Conservation (phyloP, 2,888 invertebrate genomes). For the Philereme vetulata region DNA sequence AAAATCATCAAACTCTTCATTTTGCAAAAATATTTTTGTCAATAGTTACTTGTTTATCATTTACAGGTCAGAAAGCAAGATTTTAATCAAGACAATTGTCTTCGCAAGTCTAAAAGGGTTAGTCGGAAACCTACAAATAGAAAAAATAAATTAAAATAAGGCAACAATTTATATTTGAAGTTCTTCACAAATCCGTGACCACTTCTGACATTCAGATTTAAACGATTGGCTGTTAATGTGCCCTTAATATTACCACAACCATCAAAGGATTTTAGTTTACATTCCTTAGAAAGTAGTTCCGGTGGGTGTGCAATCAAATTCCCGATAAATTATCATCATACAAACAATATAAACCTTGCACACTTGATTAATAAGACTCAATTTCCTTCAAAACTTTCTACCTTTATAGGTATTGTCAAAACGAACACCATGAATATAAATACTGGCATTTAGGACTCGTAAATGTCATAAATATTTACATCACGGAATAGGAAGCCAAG, state of each 20-base stretch:
- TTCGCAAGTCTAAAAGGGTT: no score
- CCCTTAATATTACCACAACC: constrained; percentile 28
- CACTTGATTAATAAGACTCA: constrained; percentile 20
- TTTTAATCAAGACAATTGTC: no score
- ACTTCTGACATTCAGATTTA: constrained; percentile 22
- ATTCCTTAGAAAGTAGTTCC: constrained; percentile 47
- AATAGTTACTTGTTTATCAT: no score
- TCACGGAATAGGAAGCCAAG: constrained; percentile 54
- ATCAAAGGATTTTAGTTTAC: constrained; percentile 45
- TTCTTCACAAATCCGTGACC: constrained; percentile 7
- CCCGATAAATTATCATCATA: constrained; percentile 3
- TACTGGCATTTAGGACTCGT: constrained; percentile 58
- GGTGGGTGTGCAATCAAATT: constrained; percentile 32
- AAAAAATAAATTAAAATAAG: no score
- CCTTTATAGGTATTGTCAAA: constrained; percentile 34
- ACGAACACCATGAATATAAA: constrained; percentile 45
- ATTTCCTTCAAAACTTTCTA: constrained; percentile 21
- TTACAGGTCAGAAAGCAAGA: no score
- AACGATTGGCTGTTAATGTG: constrained; percentile 37
- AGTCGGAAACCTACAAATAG: no score
- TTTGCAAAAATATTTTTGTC: no score
- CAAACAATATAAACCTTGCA: constrained; percentile 11
- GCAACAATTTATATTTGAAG: no score
- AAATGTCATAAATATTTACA: constrained; percentile 62
- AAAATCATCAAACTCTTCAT: no score